Evolutionary conservation across 1,140 invertebrate species (phyloP).

Genomic region (Drosophila miranda): DNA sequence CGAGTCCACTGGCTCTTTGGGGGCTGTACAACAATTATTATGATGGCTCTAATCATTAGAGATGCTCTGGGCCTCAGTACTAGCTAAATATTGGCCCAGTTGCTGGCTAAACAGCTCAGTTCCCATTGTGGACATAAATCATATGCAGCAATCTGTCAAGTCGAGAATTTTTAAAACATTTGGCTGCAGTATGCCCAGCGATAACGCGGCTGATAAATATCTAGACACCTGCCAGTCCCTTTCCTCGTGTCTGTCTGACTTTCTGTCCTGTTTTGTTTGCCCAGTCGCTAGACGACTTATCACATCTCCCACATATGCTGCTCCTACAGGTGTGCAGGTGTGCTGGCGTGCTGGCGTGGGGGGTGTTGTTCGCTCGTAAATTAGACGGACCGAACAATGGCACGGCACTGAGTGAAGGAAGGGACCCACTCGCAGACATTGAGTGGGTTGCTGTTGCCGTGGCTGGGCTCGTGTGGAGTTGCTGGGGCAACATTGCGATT

Average conservation of each 20-base stretch:
- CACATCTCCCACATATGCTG: constrained; percentile 20
- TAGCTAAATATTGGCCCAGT: constrained; percentile 45
- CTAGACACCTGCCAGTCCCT: constrained; percentile 22
- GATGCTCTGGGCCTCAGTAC: constrained; percentile 25
- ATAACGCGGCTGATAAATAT: constrained; percentile 55
- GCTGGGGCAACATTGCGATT: constrained; percentile 41
- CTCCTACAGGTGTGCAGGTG: constrained; percentile 13
- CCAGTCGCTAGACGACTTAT: constrained; percentile 47
- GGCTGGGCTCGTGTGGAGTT: constrained; percentile 12
- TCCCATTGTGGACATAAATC: constrained; percentile 53
- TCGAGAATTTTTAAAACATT: constrained; percentile 14
- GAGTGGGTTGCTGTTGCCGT: background rate
- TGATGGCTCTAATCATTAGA: constrained; percentile 21
- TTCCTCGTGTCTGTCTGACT: constrained; percentile 37
- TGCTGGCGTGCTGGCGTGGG: constrained; percentile 7
- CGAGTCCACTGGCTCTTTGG: constrained; percentile 9
- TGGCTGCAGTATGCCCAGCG: constrained; percentile 45
- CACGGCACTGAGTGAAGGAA: background rate
- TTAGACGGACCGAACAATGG: constrained; percentile 14
- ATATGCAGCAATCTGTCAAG: constrained; percentile 65
- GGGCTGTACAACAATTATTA: constrained; percentile 12
- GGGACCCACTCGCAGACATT: background rate
- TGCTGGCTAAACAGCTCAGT: constrained; percentile 20
- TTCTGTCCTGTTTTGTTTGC: constrained; percentile 18
- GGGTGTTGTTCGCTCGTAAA: constrained; percentile 25